These are phyloP conservation scores for Lophura nycthemera DNA, from an alignment of 2,113 vertebrate species.

Conservation along the genomic window DNA sequence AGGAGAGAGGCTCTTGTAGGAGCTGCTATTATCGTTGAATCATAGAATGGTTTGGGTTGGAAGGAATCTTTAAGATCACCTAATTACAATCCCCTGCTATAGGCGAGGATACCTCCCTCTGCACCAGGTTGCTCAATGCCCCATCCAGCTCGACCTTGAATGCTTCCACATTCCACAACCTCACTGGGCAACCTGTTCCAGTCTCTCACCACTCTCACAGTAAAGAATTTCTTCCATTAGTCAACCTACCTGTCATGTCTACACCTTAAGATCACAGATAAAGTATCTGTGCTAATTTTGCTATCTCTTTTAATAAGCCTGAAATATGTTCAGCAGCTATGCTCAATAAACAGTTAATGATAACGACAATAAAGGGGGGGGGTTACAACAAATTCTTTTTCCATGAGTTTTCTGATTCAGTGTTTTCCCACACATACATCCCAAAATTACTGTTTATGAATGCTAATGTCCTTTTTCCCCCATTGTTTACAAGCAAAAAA, in stretches of 20 bases:
- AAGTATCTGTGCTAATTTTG: neutral
- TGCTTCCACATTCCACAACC: too few relatives aligned
- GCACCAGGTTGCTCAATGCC: too few relatives aligned
- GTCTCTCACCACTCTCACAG: too few relatives aligned
- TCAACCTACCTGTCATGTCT: neutral
- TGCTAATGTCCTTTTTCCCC: neutral
- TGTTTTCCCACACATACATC: rapidly evolving
- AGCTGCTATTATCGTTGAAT: neutral
- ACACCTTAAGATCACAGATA: constrained; percentile 5
- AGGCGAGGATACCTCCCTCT: too few relatives aligned
- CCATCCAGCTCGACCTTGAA: too few relatives aligned
- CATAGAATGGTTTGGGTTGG: too few relatives aligned
- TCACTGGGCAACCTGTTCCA: too few relatives aligned
- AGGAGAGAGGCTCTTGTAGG: neutral
- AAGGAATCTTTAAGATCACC: too few relatives aligned
- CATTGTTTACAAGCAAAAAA: neutral
- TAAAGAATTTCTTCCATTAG: neutral
- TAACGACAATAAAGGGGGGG: neutral
- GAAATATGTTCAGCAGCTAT: neutral
- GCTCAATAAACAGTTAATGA: neutral
- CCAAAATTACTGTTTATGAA: neutral
- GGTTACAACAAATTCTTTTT: neutral
- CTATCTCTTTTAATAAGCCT: neutral
- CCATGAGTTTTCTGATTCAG: rapidly evolving
- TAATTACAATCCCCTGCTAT: too few relatives aligned